A percentile compares a stretch with the other conserved stretches of the same genome.
These are phyloP conservation scores for Microctenopoma steveboyesi DNA, from an alignment of 2,797 vertebrate species.

Conservation along the genomic window DNA sequence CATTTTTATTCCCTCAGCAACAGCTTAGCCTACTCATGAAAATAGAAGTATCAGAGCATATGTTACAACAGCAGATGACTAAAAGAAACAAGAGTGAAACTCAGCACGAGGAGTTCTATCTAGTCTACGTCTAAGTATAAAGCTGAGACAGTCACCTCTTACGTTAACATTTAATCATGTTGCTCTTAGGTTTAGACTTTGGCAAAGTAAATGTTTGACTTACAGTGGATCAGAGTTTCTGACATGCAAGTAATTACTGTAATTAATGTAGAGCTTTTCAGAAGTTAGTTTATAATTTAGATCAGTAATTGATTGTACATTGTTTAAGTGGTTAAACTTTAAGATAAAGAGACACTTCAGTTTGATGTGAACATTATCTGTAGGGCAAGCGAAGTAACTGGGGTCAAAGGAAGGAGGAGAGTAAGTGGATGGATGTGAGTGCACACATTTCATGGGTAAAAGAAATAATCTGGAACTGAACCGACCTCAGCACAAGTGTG, in stretches of 20 bases:
- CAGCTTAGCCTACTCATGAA: slow-evolving; percentile 64
- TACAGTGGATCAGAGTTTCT: not conserved
- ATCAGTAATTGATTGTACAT: not conserved
- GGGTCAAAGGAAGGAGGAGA: not conserved
- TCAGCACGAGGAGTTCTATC: slow-evolving; percentile 19
- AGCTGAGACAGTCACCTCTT: slow-evolving; percentile 21
- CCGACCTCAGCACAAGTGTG: slow-evolving; percentile 31
- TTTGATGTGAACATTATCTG: not conserved
- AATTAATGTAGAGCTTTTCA: too few relatives aligned
- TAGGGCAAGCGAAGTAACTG: not conserved
- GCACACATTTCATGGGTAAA: not conserved
- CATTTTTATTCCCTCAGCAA: slow-evolving; percentile 55
- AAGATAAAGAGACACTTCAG: not conserved
- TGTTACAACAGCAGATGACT: slow-evolving; percentile 34
- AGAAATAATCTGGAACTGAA: not conserved
- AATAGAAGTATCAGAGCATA: slow-evolving; percentile 43
- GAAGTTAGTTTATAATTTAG: not conserved
- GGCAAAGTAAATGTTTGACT: not conserved
- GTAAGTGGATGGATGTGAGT: not conserved
- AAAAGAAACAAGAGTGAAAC: slow-evolving; percentile 47
- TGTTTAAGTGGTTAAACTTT: not conserved
- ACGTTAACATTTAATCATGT: slow-evolving; percentile 23
- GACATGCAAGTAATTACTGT: not conserved
- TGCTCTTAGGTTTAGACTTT: not conserved
- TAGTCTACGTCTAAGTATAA: slow-evolving; percentile 21